These are phyloP conservation scores for Pomacea maculata DNA, from an alignment of 1,140 invertebrate species.

Conservation along the genomic window DNA sequence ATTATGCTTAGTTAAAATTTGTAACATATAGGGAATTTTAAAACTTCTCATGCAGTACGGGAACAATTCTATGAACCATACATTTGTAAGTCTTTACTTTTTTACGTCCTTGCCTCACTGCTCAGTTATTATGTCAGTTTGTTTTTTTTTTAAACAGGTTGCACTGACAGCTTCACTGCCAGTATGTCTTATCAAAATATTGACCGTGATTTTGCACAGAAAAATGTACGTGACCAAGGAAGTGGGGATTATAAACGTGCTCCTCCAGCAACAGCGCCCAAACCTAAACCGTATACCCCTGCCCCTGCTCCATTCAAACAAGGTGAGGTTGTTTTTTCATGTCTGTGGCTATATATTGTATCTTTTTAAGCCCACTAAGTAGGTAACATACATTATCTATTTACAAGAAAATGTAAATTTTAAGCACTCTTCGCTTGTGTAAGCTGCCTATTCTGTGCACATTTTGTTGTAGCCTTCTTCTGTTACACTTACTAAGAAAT, in stretches of 20 bases:
- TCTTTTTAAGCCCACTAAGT: background rate
- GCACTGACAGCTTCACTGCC: background rate
- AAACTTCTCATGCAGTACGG: background rate
- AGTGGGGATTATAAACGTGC: conserved; percentile 20
- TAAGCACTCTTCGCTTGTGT: background rate
- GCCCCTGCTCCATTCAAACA: conserved; percentile 39
- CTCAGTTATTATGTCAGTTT: too few relatives aligned
- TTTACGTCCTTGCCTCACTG: too few relatives aligned
- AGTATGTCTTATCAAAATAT: conserved; percentile 31
- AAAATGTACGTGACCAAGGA: conserved; percentile 28
- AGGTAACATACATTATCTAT: background rate
- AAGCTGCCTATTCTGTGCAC: too few relatives aligned
- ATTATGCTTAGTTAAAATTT: background rate
- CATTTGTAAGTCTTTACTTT: background rate
- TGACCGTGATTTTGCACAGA: conserved; percentile 32
- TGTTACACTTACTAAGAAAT: background rate
- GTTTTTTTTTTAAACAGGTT: too few relatives aligned
- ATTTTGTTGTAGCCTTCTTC: background rate
- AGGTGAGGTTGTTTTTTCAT: conserved; percentile 24
- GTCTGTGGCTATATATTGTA: too few relatives aligned
- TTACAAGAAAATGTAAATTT: background rate
- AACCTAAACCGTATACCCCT: conserved; percentile 39
- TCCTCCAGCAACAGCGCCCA: conserved; percentile 45
- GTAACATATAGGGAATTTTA: background rate
- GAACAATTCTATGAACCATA: background rate